Evolutionary conservation across 2,888 invertebrate species (phyloP), one percentile per base, ranked within the genome.

Genomic region (Esperia sulphurella): DNA sequence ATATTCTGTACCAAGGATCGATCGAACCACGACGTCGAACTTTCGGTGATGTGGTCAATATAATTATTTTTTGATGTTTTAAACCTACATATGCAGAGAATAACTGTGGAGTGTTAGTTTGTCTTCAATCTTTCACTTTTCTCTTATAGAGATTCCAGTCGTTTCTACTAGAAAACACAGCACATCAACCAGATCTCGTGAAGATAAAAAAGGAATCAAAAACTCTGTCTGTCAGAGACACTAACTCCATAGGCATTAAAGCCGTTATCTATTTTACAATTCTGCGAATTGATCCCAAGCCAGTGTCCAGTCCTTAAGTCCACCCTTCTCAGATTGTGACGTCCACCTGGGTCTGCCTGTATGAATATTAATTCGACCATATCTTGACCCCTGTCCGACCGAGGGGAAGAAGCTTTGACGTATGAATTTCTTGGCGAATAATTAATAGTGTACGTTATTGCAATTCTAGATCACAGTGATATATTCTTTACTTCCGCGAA

Each of bases 321-420:
- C 86, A 87, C 88, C 88, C 88, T 87, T 83, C 81, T 86, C 86
- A 83, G 83, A 70, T 78, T 76, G 81, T 84, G 87, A 85, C 85
- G 80, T 79, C 83, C 89, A 88, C 87, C 87, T 88, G 87, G 81
- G 81, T 74, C 79, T 76, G 78, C 78, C 79, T 43, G 84, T 88
- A 88, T 89, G 88, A 89, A 89, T 89, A 89, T 88, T 89, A 89
- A 89, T 89, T 88, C 85, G 79, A 79, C 82, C 86, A 88, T 88
- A 88, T 89, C 88, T 88, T 88, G 86, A 84, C 86, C 88, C 84
- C 76, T 77, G 80, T 77, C 83, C 78, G 57, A 51, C 57, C 39
- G 58, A 47, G 59, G 70, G 72, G 61, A 78, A 76, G 77, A 71
- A 62, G 61, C 58, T 77, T 79, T 83, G 84, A 82, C 81, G 83